Evolutionary conservation across 2,888 invertebrate species (phyloP), one percentile per base, ranked within the genome.

Genomic region (Eulithis prunata): DNA sequence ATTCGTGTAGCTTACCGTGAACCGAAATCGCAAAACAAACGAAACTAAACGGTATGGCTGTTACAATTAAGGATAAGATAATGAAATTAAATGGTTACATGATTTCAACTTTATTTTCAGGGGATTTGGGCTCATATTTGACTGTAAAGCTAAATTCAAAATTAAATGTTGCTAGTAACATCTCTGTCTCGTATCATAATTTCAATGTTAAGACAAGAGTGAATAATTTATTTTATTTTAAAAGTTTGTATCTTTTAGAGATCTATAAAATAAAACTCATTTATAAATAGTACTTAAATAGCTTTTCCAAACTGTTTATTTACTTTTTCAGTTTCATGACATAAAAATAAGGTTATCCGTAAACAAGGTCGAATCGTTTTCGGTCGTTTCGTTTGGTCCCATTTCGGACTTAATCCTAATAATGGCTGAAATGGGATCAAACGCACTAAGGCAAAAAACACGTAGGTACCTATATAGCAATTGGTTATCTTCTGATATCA

Each of bases 1-100:
- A 76, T 66, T 83, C 66, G 49, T 56, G 62, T 74, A 71, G 71
- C 72, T 60, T 60, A 58, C 46, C 57, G 41, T 64, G 69, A 68
- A 75, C 70, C 82, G 71, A 87, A 89, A 86, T 84, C 83, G 85
- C 85, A 88, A 90, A 89, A 89, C 89, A 89, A 90, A 90, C 85
- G 76, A 85, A 89, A 90, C 87, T 85, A 88, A 87, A 87, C 83
- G 82, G 78, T 87, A 84, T 83, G 79, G 82, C 83, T 83, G 83
- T 84, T 85, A 89, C 87, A 90, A 91, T 91, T 90, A 91, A 87
- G 85, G 82, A 85, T 79, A 78, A 78, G 81, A 86, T 88, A 89
- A 87, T 88, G 82, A 86, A 87, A 79, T 66, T 64, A 38, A 68
- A 13, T 45, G 36, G 3, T 13, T 62, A 63, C 64, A 54, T 52